Evolutionary conservation across 2,888 invertebrate genomes (phyloP).

Genomic region (Drosophila atripex): DNA sequence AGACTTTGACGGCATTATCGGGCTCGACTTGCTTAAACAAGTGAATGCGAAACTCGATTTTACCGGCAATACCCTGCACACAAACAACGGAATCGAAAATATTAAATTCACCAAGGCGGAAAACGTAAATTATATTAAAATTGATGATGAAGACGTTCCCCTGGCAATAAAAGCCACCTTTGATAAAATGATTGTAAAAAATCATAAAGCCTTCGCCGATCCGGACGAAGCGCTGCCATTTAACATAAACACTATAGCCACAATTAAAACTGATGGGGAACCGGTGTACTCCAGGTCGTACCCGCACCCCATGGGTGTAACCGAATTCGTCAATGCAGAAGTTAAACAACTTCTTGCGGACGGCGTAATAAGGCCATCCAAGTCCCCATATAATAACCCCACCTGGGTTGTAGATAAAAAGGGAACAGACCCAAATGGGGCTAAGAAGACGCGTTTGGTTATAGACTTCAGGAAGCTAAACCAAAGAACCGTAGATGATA

Average conservation of each 20-base stretch:
- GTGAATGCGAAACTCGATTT: too few relatives aligned
- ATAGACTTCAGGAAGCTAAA: too few relatives aligned
- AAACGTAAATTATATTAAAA: neutral
- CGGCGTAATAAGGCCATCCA: neutral
- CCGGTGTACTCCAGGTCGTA: constrained; percentile 3
- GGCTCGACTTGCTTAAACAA: neutral
- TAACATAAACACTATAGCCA: constrained; percentile 1
- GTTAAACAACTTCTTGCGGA: constrained; percentile 5
- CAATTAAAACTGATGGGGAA: neutral
- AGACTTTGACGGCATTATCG: neutral
- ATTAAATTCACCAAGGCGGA: neutral
- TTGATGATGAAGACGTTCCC: neutral
- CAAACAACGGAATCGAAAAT: too few relatives aligned
- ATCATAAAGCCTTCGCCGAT: neutral
- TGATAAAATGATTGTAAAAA: neutral
- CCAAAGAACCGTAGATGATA: too few relatives aligned
- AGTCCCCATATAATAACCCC: constrained; percentile 2
- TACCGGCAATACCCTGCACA: too few relatives aligned
- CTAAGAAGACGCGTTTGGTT: neutral
- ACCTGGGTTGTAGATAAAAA: constrained; percentile 2
- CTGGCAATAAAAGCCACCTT: neutral
- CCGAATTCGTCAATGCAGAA: constrained; percentile 4
- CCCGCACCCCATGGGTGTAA: neutral
- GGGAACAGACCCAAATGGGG: constrained; percentile 5
- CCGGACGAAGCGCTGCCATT: neutral